These are phyloP conservation scores for Andricus curvator DNA, from an alignment of 2,888 invertebrate genomes.

Conservation along the genomic window DNA sequence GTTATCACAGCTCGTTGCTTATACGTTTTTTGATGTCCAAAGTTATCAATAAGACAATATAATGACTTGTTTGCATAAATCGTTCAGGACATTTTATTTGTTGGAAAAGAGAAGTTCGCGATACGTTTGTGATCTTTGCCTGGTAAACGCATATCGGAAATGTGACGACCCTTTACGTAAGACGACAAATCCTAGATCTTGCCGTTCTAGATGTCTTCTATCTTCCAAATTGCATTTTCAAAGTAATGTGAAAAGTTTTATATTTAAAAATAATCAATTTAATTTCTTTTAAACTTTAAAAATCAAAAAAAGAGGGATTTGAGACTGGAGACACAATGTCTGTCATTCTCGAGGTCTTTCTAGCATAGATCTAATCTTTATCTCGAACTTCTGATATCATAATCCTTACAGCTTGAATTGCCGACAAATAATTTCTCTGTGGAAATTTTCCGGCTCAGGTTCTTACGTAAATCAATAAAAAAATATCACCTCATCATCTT, in stretches of 20 bases:
- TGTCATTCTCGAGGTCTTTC: neutral
- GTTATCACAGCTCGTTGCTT: conserved; percentile 19
- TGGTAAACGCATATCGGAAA: conserved; percentile 11
- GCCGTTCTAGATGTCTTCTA: too few species aligned
- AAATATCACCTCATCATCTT: neutral
- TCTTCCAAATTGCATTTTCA: neutral
- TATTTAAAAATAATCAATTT: too few species aligned
- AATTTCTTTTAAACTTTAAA: too few species aligned
- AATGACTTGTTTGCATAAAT: conserved; percentile 22
- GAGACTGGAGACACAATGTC: neutral
- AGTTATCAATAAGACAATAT: conserved; percentile 30
- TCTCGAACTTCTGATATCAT: neutral
- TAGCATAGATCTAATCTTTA: neutral
- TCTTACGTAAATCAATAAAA: neutral
- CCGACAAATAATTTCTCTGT: neutral
- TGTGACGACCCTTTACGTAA: neutral
- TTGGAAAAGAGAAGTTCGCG: neutral
- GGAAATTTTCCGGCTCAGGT: neutral
- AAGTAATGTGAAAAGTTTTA: neutral
- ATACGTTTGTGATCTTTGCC: conserved; percentile 34
- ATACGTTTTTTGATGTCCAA: conserved; percentile 6
- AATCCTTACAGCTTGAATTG: neutral
- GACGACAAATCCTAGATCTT: too few species aligned
- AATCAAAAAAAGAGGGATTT: too few species aligned
- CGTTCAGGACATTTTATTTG: conserved; percentile 19